Base-by-base conservation (phyloP, 2,888 invertebrate genomes). In the Archaeoteleia sp. region DNA sequence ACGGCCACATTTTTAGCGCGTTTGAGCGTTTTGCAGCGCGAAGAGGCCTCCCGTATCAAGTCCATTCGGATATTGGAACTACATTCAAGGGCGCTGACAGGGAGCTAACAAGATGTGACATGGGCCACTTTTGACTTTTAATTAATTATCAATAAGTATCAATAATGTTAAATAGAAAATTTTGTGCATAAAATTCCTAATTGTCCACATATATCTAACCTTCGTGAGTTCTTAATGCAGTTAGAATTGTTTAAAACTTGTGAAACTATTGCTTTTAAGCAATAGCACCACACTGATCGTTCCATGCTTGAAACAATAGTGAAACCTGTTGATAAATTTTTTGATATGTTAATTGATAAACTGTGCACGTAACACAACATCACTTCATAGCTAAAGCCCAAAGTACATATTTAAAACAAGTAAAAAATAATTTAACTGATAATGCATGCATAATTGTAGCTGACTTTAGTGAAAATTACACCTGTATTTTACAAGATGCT, bases 221-320 rank as follows among this genome's bases (percentile, higher is more conserved):
- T 46, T 14, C 30, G 17, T 17, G 27, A 23, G 13, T 10, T 46
- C 13, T 30, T 60, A 10, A 58, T n/a, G n/a, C n/a, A n/a, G n/a
- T n/a, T n/a, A n/a, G n/a, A n/a, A n/a, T n/a, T n/a, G n/a, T n/a
- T n/a, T n/a, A 42, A 25, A 30, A 49, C 37, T 45, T 60, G 9
- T 60, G 61, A 73, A 32, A 42, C 34, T 15, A 43, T 73, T 20
- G 49, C 51, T 12, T 71, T 42, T 32, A 67, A 73, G 6, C 73
- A 74, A 27, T 70, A 71, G 71, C 29, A 55, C 15, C 43, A 62
- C n/a, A 55, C 55, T 1, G 63, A 74, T 58, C 58, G 68, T 30
- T 67, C 61, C 42, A 40, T 39, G 20, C 35, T 71, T 20, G 60
- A 72, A 53, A 72, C 67, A 0, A 27, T 73, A 12, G 35, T 46